A percentile compares a stretch with the other conserved stretches of the same genome.
phyloP scores from a whole-genome alignment of 2,113 vertebrate species.

The Mirounga angustirostris region DNA sequence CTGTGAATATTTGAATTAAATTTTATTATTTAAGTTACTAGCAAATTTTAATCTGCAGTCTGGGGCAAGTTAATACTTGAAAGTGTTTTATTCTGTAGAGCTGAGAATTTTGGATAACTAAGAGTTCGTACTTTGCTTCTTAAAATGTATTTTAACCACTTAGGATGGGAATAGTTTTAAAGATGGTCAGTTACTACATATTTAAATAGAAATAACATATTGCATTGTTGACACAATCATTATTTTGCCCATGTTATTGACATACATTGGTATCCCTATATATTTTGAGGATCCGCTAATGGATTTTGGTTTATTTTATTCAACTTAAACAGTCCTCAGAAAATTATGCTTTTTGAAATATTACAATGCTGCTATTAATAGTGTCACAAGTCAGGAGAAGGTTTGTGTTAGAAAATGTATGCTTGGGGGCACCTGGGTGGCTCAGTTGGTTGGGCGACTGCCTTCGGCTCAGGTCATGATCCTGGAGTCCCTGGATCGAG shows the following conservation, averaged over 20 bases:
- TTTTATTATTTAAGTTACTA: slow-evolving; percentile 76
- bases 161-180: not conserved
- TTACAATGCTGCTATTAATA: not conserved
- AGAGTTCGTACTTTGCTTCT: slow-evolving; percentile 16
- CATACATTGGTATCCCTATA: not conserved
- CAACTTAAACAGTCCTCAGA: not conserved
- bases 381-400: not conserved
- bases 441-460: no score
- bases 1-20: slow-evolving; percentile 79
- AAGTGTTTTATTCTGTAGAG: slow-evolving; percentile 49
- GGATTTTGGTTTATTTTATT: not conserved
- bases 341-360: not conserved
- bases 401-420: not conserved
- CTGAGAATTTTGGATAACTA: not conserved
- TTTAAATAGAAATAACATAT: not conserved
- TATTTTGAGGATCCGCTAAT: not conserved
- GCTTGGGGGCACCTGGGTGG: not conserved
- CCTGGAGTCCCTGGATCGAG: no score
- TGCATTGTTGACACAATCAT: not conserved
- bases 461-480: no score
- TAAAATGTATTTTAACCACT: slow-evolving; percentile 20
- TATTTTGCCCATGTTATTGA: not conserved
- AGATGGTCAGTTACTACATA: not conserved
- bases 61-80: slow-evolving; percentile 24
- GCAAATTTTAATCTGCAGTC: slow-evolving; percentile 62